Evolutionary conservation across 1,140 invertebrate species (phyloP).

Genomic region (Nylanderia fulva): DNA sequence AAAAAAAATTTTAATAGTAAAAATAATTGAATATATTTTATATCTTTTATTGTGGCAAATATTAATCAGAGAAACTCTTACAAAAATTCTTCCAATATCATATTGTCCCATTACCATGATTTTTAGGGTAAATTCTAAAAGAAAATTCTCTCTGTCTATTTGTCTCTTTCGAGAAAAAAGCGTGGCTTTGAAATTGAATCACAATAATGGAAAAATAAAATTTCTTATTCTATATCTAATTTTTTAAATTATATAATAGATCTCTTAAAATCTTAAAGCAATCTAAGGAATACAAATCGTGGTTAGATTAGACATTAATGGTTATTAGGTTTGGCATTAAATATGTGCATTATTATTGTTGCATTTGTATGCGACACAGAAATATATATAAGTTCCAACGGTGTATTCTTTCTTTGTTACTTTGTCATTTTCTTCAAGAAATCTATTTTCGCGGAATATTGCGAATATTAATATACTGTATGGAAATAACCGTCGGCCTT

Average conservation of each 20-base stretch:
- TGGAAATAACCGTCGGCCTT: slow-evolving; percentile 26
- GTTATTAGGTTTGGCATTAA: no score
- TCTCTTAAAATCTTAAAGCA: neutral
- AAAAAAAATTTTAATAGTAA: no score
- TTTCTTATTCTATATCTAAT: neutral
- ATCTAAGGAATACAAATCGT: neutral
- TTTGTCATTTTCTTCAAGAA: neutral
- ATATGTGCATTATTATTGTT: neutral
- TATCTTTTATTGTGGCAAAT: no score
- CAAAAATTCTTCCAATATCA: no score
- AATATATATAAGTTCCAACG: neutral
- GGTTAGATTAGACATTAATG: neutral
- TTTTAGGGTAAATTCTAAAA: no score
- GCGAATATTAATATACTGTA: slow-evolving; percentile 32
- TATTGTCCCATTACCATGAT: no score
- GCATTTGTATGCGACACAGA: neutral
- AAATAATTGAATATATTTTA: no score
- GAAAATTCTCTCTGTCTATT: no score
- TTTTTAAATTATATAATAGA: neutral
- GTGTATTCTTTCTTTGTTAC: neutral
- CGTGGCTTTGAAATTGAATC: neutral
- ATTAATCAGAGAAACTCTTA: no score
- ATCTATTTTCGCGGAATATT: slow-evolving; percentile 24
- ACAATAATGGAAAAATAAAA: neutral
- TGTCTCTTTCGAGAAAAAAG: neutral